These are phyloP conservation scores for Cotesia vestalis DNA, from an alignment of 1,140 invertebrate genomes.

Conservation along the genomic window DNA sequence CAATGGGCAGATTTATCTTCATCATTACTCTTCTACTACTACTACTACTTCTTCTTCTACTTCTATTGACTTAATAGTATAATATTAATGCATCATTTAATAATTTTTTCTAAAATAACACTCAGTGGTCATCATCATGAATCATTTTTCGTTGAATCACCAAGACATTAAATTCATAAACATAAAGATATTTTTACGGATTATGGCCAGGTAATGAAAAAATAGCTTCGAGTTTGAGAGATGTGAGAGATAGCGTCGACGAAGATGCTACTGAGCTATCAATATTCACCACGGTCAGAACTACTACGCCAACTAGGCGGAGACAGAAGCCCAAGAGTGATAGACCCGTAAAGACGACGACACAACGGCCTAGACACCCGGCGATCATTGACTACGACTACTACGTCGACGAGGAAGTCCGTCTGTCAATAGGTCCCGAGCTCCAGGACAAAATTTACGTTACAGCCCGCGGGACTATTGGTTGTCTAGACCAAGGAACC, in stretches of 20 bases:
- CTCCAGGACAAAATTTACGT: constrained; percentile 71
- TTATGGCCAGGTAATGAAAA: constrained; percentile 23
- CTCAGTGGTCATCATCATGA: background rate
- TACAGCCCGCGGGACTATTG: constrained; percentile 70
- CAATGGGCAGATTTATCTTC: constrained; percentile 34
- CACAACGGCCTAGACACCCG: constrained; percentile 56
- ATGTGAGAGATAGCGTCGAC: constrained; percentile 14
- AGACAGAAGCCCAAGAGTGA: constrained; percentile 46
- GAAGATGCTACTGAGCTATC: constrained; percentile 61
- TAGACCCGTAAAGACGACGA: constrained; percentile 46
- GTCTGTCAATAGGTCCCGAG: constrained; percentile 65
- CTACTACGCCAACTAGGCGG: constrained; percentile 48
- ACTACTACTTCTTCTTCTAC: background rate
- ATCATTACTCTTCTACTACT: constrained; percentile 8
- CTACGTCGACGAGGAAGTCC: constrained; percentile 72
- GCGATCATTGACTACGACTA: constrained; percentile 72
- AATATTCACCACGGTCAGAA: constrained; percentile 45
- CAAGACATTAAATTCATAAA: constrained; percentile 6
- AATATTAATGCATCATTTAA: background rate
- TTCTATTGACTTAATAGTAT: background rate
- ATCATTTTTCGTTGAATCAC: background rate
- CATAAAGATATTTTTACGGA: constrained; percentile 20
- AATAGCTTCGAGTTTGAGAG: constrained; percentile 7
- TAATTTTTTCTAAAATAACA: background rate
- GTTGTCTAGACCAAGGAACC: constrained; percentile 86